Base-by-base conservation (phyloP, 2,113 vertebrate genomes). In the Lamprologus lemairii region DNA sequence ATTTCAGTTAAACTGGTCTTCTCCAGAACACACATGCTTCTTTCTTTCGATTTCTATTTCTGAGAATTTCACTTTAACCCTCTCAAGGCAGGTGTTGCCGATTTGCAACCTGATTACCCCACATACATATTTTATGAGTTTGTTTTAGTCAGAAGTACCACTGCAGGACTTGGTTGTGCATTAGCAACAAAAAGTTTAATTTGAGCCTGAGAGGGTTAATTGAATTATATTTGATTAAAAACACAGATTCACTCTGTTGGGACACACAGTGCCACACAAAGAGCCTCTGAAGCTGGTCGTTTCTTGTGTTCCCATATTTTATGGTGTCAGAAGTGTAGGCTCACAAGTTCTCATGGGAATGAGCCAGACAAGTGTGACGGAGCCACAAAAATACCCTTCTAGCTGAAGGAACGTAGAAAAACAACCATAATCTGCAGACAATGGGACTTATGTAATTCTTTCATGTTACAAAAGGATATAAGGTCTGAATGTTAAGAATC, bases 281-380 rank as follows among this genome's bases (percentile, higher is more conserved):
- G 28, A 78, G 5, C 23, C 12, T 78, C 35, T 65, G 49, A 60
- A 63, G 75, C 28, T 17, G 51, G 49, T 84, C 63, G 2, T 81
- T 92, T 91, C 51, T 86, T 65, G 78, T 75, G n/a, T 71, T 19
- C 35, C 81, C 55, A 33, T 87, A 87, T 82, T 88, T 82, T 54
- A 51, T 82, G 79, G 78, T 87, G 54, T 86, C 81, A 80, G 85
- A 81, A 60, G 35, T 16, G 82, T 85, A 51, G 82, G 85, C 84
- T 80, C 82, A 73, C 65, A 91, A 88, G 92, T 96, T 96, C 95
- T 95, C 92, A 6, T 94, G 93, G 89, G 93, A 96, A 95, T 79
- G 4, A 88, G 71, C 19, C 81, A 60, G 53, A 75, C 16, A 11
- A 68, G 45, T 35, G 83, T 11, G 57, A 92, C 75, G 35, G 93